Conservation (phyloP, 1,140 invertebrate genomes). For the Hypsibius dujardini region DNA sequence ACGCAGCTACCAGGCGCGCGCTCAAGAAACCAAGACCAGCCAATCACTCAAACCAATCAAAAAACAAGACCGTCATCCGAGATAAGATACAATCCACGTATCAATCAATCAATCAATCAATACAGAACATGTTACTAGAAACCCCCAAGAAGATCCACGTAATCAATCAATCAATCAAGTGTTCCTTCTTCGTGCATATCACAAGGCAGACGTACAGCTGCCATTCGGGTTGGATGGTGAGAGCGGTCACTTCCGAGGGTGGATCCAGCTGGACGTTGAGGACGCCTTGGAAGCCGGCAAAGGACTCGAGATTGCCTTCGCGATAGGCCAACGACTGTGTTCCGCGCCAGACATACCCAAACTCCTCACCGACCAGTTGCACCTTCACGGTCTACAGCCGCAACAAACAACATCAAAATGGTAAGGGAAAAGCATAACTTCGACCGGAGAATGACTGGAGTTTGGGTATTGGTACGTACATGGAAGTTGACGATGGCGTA, state of each 20-base stretch:
- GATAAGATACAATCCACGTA: not conserved
- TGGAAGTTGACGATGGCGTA: not conserved
- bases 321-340: not conserved
- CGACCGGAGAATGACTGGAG: not conserved
- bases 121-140: not conserved
- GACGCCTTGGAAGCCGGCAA: conserved; percentile 53
- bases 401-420: not conserved
- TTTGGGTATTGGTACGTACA: not conserved
- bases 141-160: no score
- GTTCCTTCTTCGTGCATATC: not conserved
- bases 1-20: not conserved
- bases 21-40: not conserved
- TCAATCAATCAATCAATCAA: not conserved
- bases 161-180: no score
- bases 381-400: not conserved
- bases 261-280: conserved; percentile 69
- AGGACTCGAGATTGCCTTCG: conserved; percentile 33
- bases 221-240: conserved; percentile 72
- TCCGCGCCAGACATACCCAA: not conserved
- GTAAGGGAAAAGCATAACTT: not conserved
- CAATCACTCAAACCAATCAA: not conserved
- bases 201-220: conserved; percentile 41
- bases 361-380: not conserved
- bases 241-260: conserved; percentile 74
- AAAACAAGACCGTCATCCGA: no score